Percentiles rank a stretch among this genome's conserved stretches.
Conservation (phyloP, 2,113 vertebrate species). For the Cyanoramphus novaezelandiae region DNA sequence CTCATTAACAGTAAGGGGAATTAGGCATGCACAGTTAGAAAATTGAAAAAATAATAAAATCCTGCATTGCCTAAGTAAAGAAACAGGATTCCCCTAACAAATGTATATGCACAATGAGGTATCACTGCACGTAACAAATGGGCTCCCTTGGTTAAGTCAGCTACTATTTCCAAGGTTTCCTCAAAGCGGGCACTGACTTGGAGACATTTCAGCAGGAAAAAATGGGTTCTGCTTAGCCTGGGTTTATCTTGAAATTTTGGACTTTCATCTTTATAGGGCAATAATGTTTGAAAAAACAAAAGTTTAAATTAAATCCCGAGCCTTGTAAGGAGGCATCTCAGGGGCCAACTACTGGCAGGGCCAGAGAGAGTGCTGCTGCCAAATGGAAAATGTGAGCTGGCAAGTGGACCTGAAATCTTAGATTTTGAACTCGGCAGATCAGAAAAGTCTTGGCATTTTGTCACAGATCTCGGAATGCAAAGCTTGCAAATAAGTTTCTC, state of each 20-base stretch:
- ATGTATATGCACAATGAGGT: constrained; percentile 61
- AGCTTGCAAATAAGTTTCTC: not conserved
- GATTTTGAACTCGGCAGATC: constrained; percentile 11
- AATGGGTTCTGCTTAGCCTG: constrained; percentile 14
- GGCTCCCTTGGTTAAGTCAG: constrained; percentile 31
- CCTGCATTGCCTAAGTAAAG: constrained; percentile 26
- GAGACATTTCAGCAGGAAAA: constrained; percentile 33
- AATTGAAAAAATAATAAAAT: not conserved
- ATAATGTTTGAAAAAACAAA: constrained; percentile 57
- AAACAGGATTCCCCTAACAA: constrained; percentile 60
- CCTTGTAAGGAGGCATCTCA: constrained; percentile 33
- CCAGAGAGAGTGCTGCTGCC: constrained; percentile 26
- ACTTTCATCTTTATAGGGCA: constrained; percentile 58
- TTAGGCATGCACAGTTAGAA: constrained; percentile 49
- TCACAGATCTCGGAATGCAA: not conserved
- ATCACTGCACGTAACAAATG: constrained; percentile 47
- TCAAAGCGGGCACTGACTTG: not conserved
- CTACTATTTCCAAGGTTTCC: constrained; percentile 11
- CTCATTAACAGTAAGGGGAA: constrained; percentile 65
- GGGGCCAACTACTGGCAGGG: constrained; percentile 46
- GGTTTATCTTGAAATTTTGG: constrained; percentile 57
- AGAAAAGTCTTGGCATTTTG: constrained; percentile 1
- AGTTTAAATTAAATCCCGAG: constrained; percentile 58
- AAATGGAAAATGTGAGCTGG: constrained; percentile 62
- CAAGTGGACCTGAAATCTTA: constrained; percentile 49